Conservation (phyloP, 2,113 vertebrate species). For the Dicrurus megarhynchus region DNA sequence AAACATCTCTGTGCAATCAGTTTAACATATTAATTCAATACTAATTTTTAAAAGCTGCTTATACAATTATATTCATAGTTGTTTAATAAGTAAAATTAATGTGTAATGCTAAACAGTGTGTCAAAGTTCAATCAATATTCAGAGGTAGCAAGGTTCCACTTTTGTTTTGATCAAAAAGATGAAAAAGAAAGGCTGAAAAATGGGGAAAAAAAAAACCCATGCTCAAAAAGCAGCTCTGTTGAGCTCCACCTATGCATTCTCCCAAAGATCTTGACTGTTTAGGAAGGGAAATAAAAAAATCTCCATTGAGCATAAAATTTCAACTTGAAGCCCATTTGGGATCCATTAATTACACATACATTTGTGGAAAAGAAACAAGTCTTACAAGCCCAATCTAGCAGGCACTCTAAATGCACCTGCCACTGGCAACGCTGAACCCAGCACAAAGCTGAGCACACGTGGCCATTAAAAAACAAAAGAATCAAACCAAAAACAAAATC, state of each 20-base stretch:
- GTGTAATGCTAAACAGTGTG: not conserved
- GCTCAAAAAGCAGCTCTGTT: not conserved
- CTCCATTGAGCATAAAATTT: not conserved
- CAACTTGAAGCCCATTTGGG: not conserved
- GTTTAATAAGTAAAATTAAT: not conserved
- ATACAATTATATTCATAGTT: not conserved
- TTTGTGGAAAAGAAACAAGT: not conserved
- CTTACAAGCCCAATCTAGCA: not conserved
- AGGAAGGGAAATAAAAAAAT: not conserved
- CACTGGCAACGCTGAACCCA: not conserved
- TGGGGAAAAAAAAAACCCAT: not conserved
- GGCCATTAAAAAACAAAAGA: not conserved
- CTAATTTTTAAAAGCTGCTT: not conserved
- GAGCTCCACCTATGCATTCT: not conserved
- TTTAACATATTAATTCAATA: not conserved
- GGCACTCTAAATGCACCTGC: not conserved
- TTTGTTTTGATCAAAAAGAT: not conserved
- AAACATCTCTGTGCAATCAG: not conserved
- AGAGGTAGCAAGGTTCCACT: not conserved
- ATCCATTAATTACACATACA: not conserved
- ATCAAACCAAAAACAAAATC: not conserved
- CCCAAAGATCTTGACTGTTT: not conserved
- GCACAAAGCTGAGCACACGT: not conserved
- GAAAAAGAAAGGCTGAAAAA: not conserved
- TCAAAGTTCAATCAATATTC: not conserved